Conservation (phyloP, 2,113 vertebrate genomes). For the Lasiurus cinereus region DNA sequence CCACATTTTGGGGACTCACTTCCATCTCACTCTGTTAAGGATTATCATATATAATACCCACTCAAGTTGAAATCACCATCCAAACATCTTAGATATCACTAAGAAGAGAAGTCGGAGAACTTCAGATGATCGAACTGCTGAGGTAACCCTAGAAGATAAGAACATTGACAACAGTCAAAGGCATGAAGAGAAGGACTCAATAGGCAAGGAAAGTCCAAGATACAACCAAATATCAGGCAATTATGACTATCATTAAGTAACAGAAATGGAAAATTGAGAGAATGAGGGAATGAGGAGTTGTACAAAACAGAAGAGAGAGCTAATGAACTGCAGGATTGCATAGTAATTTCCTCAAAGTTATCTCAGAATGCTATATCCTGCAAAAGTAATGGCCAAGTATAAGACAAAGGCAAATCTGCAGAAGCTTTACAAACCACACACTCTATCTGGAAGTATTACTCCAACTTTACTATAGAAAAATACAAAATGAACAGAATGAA, state of each 20-base stretch:
- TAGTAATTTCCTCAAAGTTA: background rate
- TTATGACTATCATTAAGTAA: too few species aligned
- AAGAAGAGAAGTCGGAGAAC: background rate
- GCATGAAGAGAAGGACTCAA: fast-evolving
- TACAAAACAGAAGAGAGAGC: background rate
- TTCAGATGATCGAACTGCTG: fast-evolving
- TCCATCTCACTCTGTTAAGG: background rate
- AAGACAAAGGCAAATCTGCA: background rate
- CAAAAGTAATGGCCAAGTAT: background rate
- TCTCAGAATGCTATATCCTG: background rate
- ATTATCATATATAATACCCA: too few species aligned
- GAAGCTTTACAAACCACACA: background rate
- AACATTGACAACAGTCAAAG: background rate
- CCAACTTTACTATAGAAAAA: background rate
- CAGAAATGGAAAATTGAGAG: background rate
- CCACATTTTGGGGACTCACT: background rate
- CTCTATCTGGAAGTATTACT: background rate
- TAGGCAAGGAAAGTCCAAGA: fast-evolving
- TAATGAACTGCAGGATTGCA: too few species aligned
- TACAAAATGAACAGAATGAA: background rate
- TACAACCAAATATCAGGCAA: background rate
- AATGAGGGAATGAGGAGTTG: background rate
- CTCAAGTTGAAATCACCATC: background rate
- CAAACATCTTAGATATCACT: too few species aligned
- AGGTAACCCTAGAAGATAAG: background rate